These are phyloP conservation scores for Latrodectus elegans DNA, from an alignment of 2,888 invertebrate species.

Conservation along the genomic window DNA sequence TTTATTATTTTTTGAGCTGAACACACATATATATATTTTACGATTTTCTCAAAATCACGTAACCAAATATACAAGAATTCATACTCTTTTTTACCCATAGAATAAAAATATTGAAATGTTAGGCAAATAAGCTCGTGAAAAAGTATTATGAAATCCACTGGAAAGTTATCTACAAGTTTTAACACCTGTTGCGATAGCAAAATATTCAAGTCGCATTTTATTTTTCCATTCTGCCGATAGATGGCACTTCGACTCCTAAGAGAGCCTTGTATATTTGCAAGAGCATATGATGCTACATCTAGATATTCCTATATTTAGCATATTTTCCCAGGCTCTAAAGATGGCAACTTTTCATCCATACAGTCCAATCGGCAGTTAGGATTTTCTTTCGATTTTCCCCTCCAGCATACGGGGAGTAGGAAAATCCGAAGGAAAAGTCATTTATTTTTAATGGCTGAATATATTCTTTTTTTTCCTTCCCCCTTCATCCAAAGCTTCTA, in stretches of 20 bases:
- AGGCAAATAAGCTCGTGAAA: no score
- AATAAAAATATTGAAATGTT: no score
- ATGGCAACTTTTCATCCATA: slow-evolving; percentile 13
- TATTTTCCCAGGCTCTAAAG: slow-evolving; percentile 60
- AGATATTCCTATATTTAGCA: slow-evolving; percentile 61
- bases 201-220: background rate
- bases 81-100: no score
- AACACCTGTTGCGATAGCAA: background rate
- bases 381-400: background rate
- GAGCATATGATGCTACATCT: slow-evolving; percentile 9
- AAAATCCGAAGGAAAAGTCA: slow-evolving; percentile 8
- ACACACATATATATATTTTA: no score
- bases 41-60: no score
- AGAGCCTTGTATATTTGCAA: slow-evolving; percentile 14
- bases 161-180: background rate
- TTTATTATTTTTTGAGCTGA: no score
- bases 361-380: background rate
- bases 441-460: slow-evolving; percentile 33
- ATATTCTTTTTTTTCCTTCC: slow-evolving; percentile 3
- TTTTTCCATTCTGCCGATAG: background rate
- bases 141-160: background rate
- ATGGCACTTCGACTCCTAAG: slow-evolving; percentile 4
- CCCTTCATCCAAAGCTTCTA: background rate
- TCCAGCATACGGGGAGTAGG: background rate
- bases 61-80: no score